phyloP scores from a whole-genome alignment of 2,797 vertebrate species.

The Novumbra hubbsi region DNA sequence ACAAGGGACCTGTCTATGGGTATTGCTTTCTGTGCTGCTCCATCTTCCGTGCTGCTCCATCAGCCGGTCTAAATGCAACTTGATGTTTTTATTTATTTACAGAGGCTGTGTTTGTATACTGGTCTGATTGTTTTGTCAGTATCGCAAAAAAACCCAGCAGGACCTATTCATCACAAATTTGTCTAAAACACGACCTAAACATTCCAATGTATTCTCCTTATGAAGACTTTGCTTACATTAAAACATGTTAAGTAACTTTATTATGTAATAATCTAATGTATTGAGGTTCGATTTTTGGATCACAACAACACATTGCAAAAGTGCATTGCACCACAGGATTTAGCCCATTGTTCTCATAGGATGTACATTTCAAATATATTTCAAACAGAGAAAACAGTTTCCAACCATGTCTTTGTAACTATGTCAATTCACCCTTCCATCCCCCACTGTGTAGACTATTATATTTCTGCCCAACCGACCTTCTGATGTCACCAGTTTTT shows the following conservation, averaged over 20 bases:
- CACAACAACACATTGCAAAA: not conserved
- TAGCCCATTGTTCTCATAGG: not conserved
- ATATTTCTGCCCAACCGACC: too few species aligned
- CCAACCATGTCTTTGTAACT: too few species aligned
- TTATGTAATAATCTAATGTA: not conserved
- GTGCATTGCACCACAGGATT: not conserved
- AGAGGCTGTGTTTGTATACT: too few species aligned
- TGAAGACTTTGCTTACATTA: not conserved
- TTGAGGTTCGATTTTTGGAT: not conserved
- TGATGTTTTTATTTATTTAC: too few species aligned
- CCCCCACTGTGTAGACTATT: too few species aligned
- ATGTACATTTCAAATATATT: not conserved
- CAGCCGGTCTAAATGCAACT: too few species aligned
- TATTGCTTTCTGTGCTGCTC: too few species aligned
- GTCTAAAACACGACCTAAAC: not conserved
- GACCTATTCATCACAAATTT: not conserved
- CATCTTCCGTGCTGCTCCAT: too few species aligned
- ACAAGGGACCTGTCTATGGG: too few species aligned
- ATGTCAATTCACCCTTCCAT: too few species aligned
- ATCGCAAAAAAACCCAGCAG: not conserved
- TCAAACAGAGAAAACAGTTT: not conserved
- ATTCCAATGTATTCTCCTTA: not conserved
- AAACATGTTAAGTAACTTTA: not conserved
- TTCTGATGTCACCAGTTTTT: too few species aligned
- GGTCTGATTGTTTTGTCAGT: too few species aligned